Conservation (phyloP, 2,113 vertebrate genomes). For the Cygnus buccinator region DNA sequence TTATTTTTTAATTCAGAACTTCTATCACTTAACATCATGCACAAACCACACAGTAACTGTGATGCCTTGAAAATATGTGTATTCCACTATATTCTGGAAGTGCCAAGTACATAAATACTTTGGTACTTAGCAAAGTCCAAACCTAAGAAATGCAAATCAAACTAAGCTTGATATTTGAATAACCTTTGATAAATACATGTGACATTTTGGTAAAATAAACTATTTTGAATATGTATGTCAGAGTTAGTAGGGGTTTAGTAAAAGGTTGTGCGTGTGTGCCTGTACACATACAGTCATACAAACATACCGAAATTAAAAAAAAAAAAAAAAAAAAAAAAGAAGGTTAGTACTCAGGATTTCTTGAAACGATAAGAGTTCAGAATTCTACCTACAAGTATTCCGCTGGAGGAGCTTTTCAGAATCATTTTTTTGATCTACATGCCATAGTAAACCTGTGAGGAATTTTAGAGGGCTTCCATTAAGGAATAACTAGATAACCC, state of each 20-base stretch:
- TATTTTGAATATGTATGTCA: not conserved
- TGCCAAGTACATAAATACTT: not conserved
- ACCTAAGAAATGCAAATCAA: not conserved
- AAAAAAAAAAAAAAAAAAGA: not conserved
- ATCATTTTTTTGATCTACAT: not conserved
- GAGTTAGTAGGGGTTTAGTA: not conserved
- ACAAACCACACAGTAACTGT: not conserved
- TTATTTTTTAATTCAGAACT: not conserved
- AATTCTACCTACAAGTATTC: not conserved
- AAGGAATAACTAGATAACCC: not conserved
- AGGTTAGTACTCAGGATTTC: not conserved
- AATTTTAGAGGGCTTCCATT: not conserved
- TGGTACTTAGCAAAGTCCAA: not conserved
- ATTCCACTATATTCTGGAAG: not conserved
- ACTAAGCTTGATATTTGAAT: conserved; percentile 7
- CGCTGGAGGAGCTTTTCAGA: not conserved
- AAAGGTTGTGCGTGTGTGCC: not conserved
- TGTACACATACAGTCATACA: fast-evolving
- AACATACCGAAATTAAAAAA: not conserved
- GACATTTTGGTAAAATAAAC: conserved; percentile 10
- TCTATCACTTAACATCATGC: not conserved
- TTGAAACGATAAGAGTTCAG: not conserved
- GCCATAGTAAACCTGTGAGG: not conserved
- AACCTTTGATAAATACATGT: not conserved
- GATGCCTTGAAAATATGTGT: not conserved